phyloP scores from a whole-genome alignment of 2,888 invertebrate genomes.

The Cephus rjabovi region DNA sequence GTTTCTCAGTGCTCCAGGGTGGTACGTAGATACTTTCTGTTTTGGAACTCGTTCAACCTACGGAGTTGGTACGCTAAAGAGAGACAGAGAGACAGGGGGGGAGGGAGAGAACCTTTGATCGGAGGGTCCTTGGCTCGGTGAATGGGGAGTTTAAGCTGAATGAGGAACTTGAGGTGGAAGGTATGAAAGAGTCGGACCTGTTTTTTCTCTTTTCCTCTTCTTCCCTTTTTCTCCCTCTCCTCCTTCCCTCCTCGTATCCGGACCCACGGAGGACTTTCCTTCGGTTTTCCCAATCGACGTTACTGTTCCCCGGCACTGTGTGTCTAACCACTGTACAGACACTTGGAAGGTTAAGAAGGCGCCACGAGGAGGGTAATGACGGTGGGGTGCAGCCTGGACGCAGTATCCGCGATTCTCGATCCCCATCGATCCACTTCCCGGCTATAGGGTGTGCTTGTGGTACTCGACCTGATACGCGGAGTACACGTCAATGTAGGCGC shows the following conservation, averaged over 20 bases:
- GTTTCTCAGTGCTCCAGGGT: background rate
- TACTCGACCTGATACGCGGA: background rate
- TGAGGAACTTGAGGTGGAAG: slow-evolving; percentile 14
- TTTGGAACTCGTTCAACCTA: background rate
- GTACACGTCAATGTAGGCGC: background rate
- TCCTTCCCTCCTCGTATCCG: background rate
- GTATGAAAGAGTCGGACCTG: slow-evolving; percentile 2
- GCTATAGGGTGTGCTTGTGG: background rate
- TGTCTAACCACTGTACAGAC: background rate
- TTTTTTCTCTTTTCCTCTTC: background rate
- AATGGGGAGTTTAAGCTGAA: slow-evolving; percentile 45
- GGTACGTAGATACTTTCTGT: background rate
- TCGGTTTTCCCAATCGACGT: background rate
- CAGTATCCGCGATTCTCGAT: background rate
- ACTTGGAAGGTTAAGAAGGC: background rate
- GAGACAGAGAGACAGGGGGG: too few relatives aligned
- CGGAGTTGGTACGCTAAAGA: background rate
- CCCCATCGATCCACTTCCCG: background rate
- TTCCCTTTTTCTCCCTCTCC: background rate
- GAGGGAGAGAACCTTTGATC: slow-evolving; percentile 34
- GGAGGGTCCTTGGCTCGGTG: slow-evolving; percentile 40
- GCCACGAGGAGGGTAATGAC: background rate
- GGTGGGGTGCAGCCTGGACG: background rate
- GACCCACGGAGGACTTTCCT: background rate
- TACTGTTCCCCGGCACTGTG: background rate